These are phyloP conservation scores for human (Homo sapiens) DNA, from an alignment of 2,113 vertebrate genomes.

Conservation along the genomic window GRCh38 chrX:104462001-104462500, in stretches of 20 bases:
- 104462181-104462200: not conserved
- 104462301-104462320: not conserved
- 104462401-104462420: slow-evolving; percentile 3
- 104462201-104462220: not conserved
- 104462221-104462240: not conserved
- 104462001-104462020: not conserved
- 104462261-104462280: not conserved
- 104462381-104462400: not conserved
- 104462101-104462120: not conserved
- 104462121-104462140: not conserved
- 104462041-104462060: not conserved
- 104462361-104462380: not conserved
- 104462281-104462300: not conserved
- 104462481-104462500: not conserved
- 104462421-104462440: not conserved
- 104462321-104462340: not conserved
- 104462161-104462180: not conserved
- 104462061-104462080: not conserved
- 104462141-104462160: not conserved
- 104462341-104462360: not conserved
- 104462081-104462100: not conserved
- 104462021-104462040: not conserved
- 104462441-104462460: not conserved
- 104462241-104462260: not conserved
- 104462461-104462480: not conserved